Percentiles rank a stretch among this genome's conserved stretches.
Conservation (phyloP, 1,140 invertebrate species). For the Aphaenogaster rudis region DNA sequence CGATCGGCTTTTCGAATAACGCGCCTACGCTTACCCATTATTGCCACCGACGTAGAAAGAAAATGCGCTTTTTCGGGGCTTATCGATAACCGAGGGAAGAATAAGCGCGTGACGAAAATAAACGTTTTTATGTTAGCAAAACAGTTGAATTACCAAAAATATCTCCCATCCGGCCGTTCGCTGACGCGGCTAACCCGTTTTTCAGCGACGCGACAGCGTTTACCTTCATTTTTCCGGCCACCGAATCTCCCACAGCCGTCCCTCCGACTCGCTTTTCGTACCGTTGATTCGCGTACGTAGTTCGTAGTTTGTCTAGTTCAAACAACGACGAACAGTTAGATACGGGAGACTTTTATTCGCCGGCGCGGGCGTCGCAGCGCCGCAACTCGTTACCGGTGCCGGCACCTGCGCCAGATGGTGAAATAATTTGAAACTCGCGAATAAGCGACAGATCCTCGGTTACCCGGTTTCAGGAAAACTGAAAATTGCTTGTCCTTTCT, state of each 20-base stretch:
- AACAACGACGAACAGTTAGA: conserved; percentile 50
- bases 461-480: conserved; percentile 65
- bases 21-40: not conserved
- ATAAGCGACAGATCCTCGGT: conserved; percentile 62
- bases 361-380: not conserved
- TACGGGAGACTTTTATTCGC: conserved; percentile 56
- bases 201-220: conserved; percentile 12
- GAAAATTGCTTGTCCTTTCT: conserved; percentile 65
- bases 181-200: conserved; percentile 6
- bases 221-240: conserved; percentile 34
- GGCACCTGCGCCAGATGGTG: conserved; percentile 79
- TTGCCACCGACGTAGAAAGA: not conserved
- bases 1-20: not conserved
- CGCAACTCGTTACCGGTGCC: conserved; percentile 73
- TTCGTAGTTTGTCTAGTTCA: conserved; percentile 44
- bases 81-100: not conserved
- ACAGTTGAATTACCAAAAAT: not conserved
- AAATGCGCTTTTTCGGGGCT: conserved; percentile 3
- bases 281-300: conserved; percentile 35
- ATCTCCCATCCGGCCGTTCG: not conserved
- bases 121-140: not conserved
- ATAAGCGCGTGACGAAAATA: not conserved
- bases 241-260: not conserved
- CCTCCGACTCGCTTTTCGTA: not conserved
- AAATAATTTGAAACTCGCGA: conserved; percentile 82